A percentile compares a stretch with the other conserved stretches of the same genome.
Conservation (phyloP, 1,140 invertebrate species). For the Dendrolimus punctatus region DNA sequence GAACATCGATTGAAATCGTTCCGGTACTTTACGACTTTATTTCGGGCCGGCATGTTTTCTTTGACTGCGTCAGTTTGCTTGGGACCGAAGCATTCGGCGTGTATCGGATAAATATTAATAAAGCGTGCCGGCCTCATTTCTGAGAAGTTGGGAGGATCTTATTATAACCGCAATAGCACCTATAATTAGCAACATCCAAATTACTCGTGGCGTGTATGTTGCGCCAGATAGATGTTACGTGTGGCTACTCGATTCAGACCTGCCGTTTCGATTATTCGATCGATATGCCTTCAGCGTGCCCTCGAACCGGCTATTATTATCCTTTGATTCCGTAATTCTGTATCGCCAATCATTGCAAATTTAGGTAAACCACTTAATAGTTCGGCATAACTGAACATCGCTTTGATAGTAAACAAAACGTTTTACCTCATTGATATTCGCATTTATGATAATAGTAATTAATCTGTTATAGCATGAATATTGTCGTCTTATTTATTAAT, state of each 20-base stretch:
- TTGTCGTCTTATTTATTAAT: too few relatives aligned
- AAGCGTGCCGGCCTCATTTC: slow-evolving; percentile 65
- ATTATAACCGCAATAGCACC: slow-evolving; percentile 71
- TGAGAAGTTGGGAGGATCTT: slow-evolving; percentile 69
- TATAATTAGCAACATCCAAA: slow-evolving; percentile 69
- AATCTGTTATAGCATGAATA: too few relatives aligned
- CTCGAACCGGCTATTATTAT: too few relatives aligned
- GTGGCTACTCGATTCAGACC: slow-evolving; percentile 40
- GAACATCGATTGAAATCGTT: slow-evolving; percentile 67
- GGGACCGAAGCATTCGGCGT: slow-evolving; percentile 51
- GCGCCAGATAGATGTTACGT: slow-evolving; percentile 56
- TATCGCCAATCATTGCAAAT: too few relatives aligned
- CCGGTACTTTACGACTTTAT: slow-evolving; percentile 68
- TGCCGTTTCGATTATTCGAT: slow-evolving; percentile 30
- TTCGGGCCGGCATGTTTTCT: slow-evolving; percentile 65
- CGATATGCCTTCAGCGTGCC: slow-evolving; percentile 15
- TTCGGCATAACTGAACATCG: too few relatives aligned
- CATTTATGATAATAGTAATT: too few relatives aligned
- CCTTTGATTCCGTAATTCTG: too few relatives aligned
- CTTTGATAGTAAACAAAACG: too few relatives aligned
- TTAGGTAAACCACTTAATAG: too few relatives aligned
- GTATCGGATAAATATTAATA: slow-evolving; percentile 73
- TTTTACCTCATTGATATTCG: too few relatives aligned
- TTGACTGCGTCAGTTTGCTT: slow-evolving; percentile 67
- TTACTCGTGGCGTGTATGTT: slow-evolving; percentile 55